Base-by-base conservation (phyloP, 64 coral and sea anemone genomes). In the Montipora efflorescens region DNA sequence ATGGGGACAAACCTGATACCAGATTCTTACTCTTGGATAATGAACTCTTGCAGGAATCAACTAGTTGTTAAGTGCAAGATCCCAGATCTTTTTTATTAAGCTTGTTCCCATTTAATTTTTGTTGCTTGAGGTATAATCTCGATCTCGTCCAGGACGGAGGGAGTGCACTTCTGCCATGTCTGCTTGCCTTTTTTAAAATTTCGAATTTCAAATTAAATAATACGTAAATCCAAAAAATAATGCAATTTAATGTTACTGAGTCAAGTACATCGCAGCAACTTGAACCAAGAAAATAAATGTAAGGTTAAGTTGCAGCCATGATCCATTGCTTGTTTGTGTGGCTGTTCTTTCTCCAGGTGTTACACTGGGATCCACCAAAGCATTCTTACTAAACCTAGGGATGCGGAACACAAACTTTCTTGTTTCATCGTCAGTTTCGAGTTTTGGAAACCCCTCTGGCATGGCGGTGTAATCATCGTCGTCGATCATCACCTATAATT, bases 341-440 rank as follows among this genome's bases (percentile, higher is more conserved):
- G 47, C 46, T 4, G 45, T 4, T 19, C 44, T 78, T 78, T 78
- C 5, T 4, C 82, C 82, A 2, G 67, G 43, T 7, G 66, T 86
- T 44, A 86, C 82, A 4, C 82, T 71, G 7, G 82, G 82, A 86
- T 86, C 82, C 66, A 86, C 44, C 45, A 86, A 47, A 2, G 45
- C 82, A 10, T 86, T 69, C 50, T 50, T 86, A 1, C 19, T 71
- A 19, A 86, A 86, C 15, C 49, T 86, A 8, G 82, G 82, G 44
- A 86, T 70, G 62, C 82, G 82, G 20, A 86, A 86, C 43, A 86
- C 82, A 68, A 86, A 86, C 4, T 72, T 86, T 19, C 3, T 71
- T 7, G 45, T 14, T 11, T 50, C 66, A 47, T 72, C 82, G 8
- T 86, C 82, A 4, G 15, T 10, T 16, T 86, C 82, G 46, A 71